A percentile compares a stretch with the other conserved stretches of the same genome.
Evolutionary conservation across 2,797 vertebrate genomes (phyloP).

Genomic region (Rhadinocentrus ornatus): DNA sequence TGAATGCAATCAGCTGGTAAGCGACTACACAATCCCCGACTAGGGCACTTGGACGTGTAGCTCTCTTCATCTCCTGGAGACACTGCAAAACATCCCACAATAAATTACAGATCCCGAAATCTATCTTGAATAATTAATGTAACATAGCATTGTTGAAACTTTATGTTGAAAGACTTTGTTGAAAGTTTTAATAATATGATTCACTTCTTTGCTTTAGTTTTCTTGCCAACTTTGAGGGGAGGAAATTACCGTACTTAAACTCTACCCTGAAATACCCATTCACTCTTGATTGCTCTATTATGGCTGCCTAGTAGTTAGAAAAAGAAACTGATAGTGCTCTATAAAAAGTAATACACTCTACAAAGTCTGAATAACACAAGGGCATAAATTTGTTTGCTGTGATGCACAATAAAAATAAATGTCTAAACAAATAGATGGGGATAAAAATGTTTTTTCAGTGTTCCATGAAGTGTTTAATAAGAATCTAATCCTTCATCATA

Average conservation of each 20-base stretch:
- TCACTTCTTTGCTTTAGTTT: neutral
- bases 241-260: slow-evolving; percentile 23
- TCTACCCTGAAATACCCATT: slow-evolving; percentile 1
- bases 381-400: neutral
- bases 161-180: slow-evolving; percentile 1
- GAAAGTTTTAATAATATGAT: neutral
- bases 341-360: slow-evolving; percentile 3
- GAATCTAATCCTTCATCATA: neutral
- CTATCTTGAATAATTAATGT: neutral
- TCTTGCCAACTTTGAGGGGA: neutral
- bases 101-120: neutral
- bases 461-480: too few relatives aligned
- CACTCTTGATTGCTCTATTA: slow-evolving; percentile 25
- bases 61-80: slow-evolving; percentile 57
- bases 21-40: slow-evolving; percentile 87
- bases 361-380: neutral
- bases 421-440: neutral
- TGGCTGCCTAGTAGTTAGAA: neutral
- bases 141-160: neutral
- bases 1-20: slow-evolving; percentile 89
- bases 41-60: slow-evolving; percentile 86
- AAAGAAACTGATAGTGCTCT: neutral
- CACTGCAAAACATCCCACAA: slow-evolving; percentile 59
- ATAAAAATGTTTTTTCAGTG: neutral
- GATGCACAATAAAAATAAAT: neutral